Conservation (phyloP, 2,888 invertebrate genomes). For the Eupeodes luniger region DNA sequence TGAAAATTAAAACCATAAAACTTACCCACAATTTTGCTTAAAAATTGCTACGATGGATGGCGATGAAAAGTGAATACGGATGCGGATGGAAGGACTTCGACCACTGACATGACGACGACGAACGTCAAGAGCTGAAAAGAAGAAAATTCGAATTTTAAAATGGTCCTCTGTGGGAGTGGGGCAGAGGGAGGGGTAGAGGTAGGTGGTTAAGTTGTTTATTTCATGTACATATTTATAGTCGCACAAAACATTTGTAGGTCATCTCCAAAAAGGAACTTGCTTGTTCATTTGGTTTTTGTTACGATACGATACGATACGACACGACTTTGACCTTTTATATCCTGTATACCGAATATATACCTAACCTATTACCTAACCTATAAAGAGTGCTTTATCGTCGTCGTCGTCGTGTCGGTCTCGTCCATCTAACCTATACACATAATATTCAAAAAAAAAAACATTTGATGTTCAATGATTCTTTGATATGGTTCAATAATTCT, state of each 20-base stretch:
- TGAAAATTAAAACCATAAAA: constrained; percentile 76
- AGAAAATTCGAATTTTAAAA: constrained; percentile 28
- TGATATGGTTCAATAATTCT: constrained; percentile 10
- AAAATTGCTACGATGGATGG: constrained; percentile 13
- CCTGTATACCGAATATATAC: not conserved
- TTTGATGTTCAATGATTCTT: constrained; percentile 3
- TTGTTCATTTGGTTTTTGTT: constrained; percentile 57
- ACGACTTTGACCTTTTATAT: constrained; percentile 20
- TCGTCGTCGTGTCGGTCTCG: too few relatives aligned
- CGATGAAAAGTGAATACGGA: not conserved
- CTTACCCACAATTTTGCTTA: constrained; percentile 41
- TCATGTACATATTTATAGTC: constrained; percentile 12
- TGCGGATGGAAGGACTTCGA: not conserved
- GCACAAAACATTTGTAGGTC: constrained; percentile 36
- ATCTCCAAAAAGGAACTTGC: constrained; percentile 25
- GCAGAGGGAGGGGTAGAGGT: not conserved
- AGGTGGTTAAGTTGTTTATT: constrained; percentile 64
- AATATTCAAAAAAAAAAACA: not conserved
- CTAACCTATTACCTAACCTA: not conserved
- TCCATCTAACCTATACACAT: not conserved
- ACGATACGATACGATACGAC: constrained; percentile 8
- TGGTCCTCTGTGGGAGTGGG: not conserved
- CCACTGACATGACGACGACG: too few relatives aligned
- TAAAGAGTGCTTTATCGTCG: too few relatives aligned
- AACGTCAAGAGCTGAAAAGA: not conserved